Conservation (phyloP, 2,113 vertebrate genomes). For the Ictalurus furcatus region DNA sequence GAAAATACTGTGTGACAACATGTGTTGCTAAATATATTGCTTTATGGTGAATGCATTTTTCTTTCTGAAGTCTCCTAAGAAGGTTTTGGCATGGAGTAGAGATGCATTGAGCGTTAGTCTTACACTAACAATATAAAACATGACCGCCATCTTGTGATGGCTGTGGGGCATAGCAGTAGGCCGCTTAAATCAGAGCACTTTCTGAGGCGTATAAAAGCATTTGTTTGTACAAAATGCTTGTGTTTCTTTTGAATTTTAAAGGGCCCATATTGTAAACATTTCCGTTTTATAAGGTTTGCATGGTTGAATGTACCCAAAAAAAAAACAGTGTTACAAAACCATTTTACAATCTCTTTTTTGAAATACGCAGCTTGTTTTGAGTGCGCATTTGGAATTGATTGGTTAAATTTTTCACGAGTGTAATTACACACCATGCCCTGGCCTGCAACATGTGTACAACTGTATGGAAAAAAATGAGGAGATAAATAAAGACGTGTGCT, state of each 20-base stretch:
- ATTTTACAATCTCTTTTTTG: neutral
- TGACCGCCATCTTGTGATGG: conserved; percentile 69
- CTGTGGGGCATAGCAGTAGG: conserved; percentile 69
- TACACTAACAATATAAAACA: conserved; percentile 58
- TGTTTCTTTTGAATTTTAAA: neutral
- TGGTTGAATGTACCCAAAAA: neutral
- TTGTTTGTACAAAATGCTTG: neutral
- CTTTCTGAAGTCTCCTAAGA: conserved; percentile 71
- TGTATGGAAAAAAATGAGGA: neutral
- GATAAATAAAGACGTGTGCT: too few species aligned
- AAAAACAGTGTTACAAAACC: neutral
- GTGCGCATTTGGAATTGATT: neutral
- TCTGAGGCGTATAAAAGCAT: neutral
- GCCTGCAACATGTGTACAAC: neutral
- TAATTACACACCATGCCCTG: neutral
- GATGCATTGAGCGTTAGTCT: conserved; percentile 42
- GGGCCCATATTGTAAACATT: neutral
- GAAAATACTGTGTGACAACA: neutral
- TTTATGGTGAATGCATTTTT: neutral
- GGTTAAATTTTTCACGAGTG: neutral
- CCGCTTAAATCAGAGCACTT: neutral
- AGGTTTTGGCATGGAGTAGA: conserved; percentile 58
- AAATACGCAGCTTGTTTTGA: neutral
- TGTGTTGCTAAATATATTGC: neutral
- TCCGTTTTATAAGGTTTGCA: neutral